Evolutionary conservation across 2,888 invertebrate species (phyloP).

Genomic region (Argynnis bischoffii): DNA sequence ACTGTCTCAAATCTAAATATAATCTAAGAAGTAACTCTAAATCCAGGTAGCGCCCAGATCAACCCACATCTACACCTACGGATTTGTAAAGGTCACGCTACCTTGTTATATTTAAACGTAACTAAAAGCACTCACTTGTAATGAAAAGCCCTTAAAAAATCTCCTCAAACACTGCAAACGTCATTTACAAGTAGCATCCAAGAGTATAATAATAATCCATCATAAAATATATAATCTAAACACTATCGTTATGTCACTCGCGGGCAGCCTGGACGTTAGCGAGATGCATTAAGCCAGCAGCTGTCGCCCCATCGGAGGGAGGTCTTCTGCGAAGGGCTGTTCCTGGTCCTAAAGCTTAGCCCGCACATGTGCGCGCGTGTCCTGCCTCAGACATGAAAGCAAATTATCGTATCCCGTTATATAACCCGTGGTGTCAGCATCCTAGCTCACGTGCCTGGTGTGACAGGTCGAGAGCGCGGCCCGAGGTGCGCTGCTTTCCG

Average conservation of each 20-base stretch:
- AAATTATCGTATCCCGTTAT: slow-evolving; percentile 54
- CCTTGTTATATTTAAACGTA: slow-evolving; percentile 1
- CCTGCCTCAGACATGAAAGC: slow-evolving; percentile 59
- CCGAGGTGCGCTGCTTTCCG: slow-evolving; percentile 44
- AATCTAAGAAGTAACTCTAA: neutral
- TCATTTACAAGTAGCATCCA: slow-evolving; percentile 42
- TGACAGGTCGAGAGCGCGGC: slow-evolving; percentile 49
- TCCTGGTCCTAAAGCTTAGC: slow-evolving; percentile 97
- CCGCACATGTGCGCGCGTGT: slow-evolving; percentile 92
- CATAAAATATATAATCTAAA: slow-evolving; percentile 53
- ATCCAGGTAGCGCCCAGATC: neutral
- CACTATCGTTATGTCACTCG: slow-evolving; percentile 49
- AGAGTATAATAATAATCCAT: slow-evolving; percentile 51
- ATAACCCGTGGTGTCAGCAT: slow-evolving; percentile 56
- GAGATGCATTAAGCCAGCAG: slow-evolving; percentile 71
- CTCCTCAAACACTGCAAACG: slow-evolving; percentile 38
- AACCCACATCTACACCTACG: slow-evolving; percentile 2
- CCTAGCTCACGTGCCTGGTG: slow-evolving; percentile 57
- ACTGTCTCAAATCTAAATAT: too few relatives aligned
- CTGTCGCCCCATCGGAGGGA: slow-evolving; percentile 98
- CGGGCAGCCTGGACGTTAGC: slow-evolving; percentile 21
- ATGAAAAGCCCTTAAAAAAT: slow-evolving; percentile 32
- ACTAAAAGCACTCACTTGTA: slow-evolving; percentile 43
- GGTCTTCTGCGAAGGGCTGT: slow-evolving; percentile 98
- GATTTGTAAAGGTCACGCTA: slow-evolving; percentile 6